Evolutionary conservation across 2,113 vertebrate species (phyloP).

Genomic region (Etheostoma cragini): DNA sequence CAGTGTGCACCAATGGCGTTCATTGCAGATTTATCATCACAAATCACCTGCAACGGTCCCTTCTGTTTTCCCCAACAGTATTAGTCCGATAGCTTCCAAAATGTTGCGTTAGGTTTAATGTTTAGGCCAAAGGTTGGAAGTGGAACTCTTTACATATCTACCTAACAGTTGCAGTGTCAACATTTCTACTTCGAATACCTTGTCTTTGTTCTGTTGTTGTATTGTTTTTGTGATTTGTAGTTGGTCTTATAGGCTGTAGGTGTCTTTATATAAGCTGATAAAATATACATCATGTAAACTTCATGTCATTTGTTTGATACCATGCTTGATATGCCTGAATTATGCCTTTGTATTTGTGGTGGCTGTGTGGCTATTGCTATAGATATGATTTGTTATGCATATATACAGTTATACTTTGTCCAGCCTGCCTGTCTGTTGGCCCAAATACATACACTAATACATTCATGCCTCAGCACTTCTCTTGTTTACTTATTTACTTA

Average conservation of each 20-base stretch:
- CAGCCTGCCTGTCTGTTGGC: conserved; percentile 20
- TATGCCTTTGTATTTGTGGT: background rate
- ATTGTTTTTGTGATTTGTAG: no score
- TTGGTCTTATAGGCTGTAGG: background rate
- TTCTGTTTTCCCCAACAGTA: no score
- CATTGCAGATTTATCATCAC: no score
- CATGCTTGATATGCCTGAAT: background rate
- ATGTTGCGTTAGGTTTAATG: background rate
- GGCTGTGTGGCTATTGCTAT: background rate
- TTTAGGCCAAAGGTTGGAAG: background rate
- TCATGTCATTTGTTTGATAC: background rate
- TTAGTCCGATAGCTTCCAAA: no score
- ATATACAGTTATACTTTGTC: background rate
- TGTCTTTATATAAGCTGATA: background rate
- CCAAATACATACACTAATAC: conserved; percentile 37
- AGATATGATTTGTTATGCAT: background rate
- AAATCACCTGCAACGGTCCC: no score
- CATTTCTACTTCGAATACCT: background rate
- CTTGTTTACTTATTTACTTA: conserved; percentile 65
- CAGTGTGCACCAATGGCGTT: no score
- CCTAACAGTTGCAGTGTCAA: background rate
- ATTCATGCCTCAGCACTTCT: conserved; percentile 64
- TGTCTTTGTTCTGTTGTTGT: background rate
- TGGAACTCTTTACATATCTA: background rate
- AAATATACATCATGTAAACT: background rate